These are phyloP conservation scores for Alcedo atthis DNA, from an alignment of 2,797 vertebrate genomes.

Conservation along the genomic window DNA sequence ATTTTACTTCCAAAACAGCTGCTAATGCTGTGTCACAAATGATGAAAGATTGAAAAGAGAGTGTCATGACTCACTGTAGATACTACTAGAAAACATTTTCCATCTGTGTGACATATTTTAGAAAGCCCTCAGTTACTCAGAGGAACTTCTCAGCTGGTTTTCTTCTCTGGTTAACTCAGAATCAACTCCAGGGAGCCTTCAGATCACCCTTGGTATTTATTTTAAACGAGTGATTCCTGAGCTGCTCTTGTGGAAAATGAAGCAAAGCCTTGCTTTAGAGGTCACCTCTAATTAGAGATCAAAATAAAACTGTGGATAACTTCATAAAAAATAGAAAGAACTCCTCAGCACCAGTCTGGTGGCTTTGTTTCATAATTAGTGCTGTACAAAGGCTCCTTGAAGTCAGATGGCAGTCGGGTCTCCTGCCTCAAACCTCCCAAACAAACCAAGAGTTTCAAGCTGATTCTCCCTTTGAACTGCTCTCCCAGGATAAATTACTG, in stretches of 20 bases:
- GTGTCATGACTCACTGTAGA: slow-evolving; percentile 29
- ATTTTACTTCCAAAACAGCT: slow-evolving; percentile 72
- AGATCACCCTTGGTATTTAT: slow-evolving; percentile 5
- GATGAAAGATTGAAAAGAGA: slow-evolving; percentile 47
- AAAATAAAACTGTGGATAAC: slow-evolving; percentile 53
- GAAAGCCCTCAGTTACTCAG: slow-evolving; percentile 41
- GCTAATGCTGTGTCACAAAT: slow-evolving; percentile 66
- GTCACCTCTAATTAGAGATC: slow-evolving; percentile 71
- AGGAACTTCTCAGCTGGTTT: slow-evolving; percentile 39
- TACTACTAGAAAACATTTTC: slow-evolving; percentile 72
- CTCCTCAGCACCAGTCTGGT: slow-evolving; percentile 32
- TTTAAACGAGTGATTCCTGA: slow-evolving; percentile 48
- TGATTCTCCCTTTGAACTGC: slow-evolving; percentile 73
- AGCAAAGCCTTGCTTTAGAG: slow-evolving; percentile 40
- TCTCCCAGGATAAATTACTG: slow-evolving; percentile 72
- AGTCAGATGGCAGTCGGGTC: slow-evolving; percentile 51
- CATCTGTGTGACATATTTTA: slow-evolving; percentile 60
- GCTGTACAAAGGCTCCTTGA: slow-evolving; percentile 53
- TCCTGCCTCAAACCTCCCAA: slow-evolving; percentile 67
- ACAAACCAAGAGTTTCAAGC: slow-evolving; percentile 56
- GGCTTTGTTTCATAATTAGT: slow-evolving; percentile 62
- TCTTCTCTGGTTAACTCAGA: slow-evolving; percentile 28
- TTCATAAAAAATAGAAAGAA: slow-evolving; percentile 71
- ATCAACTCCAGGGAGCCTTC: slow-evolving; percentile 22
- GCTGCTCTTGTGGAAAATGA: slow-evolving; percentile 43